Percentiles rank a stretch among this genome's conserved stretches.
These are phyloP conservation scores for Nothocercus nigrocapillus DNA, from an alignment of 2,113 vertebrate species.

Conservation along the genomic window DNA sequence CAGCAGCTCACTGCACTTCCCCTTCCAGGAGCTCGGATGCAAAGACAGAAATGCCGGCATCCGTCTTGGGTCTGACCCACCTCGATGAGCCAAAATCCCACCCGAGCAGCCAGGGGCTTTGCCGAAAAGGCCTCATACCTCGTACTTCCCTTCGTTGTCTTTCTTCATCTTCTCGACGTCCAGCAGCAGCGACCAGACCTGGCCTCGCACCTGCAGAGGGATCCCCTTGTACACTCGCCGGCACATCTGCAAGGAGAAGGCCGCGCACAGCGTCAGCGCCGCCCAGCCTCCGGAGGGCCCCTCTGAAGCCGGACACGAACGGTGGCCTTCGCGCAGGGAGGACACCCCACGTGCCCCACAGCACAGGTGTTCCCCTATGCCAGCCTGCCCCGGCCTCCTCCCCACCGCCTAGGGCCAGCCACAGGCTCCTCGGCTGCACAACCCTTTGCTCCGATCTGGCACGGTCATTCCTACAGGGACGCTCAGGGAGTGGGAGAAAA, in stretches of 20 bases:
- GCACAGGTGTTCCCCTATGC: fast-evolving
- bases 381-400: neutral
- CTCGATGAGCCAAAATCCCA: neutral
- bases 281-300: neutral
- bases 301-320: neutral
- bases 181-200: conserved; percentile 89
- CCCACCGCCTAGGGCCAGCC: neutral
- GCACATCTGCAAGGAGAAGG: conserved; percentile 79
- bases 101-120: neutral
- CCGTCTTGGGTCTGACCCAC: fast-evolving
- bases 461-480: neutral
- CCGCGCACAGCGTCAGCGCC: fast-evolving
- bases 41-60: neutral
- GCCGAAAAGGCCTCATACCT: neutral
- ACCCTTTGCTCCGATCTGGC: neutral
- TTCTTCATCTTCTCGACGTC: conserved; percentile 86
- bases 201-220: conserved; percentile 90
- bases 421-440: neutral
- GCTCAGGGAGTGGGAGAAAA: neutral
- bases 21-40: neutral
- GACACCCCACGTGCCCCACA: neutral
- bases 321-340: neutral
- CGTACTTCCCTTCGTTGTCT: conserved; percentile 87
- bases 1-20: neutral
- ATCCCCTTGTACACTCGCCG: conserved; percentile 93